phyloP scores from a whole-genome alignment of 2,888 invertebrate genomes.

The Lamellibrachia columna region DNA sequence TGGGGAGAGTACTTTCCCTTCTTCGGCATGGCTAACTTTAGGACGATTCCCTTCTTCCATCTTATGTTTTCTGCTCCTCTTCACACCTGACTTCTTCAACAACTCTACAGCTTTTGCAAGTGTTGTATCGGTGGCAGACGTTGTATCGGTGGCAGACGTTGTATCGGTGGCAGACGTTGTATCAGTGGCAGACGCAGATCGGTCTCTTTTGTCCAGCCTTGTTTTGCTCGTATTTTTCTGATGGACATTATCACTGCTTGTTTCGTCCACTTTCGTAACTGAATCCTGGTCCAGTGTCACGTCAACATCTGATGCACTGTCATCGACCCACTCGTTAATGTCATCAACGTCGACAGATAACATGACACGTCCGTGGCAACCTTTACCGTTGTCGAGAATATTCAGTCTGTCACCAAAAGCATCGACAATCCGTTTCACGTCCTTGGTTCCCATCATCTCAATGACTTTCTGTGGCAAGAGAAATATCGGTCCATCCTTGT shows the following conservation, averaged over 20 bases:
- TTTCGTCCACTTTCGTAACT: not conserved
- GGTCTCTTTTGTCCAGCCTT: not conserved
- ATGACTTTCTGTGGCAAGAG: not conserved
- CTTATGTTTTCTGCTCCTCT: not conserved
- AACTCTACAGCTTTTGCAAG: not conserved
- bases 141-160: too few relatives aligned
- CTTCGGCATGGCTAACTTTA: not conserved
- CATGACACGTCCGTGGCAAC: slow-evolving; percentile 4
- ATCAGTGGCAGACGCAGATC: not conserved
- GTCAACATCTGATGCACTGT: not conserved
- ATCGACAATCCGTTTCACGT: not conserved
- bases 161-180: too few relatives aligned
- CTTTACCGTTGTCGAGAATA: not conserved
- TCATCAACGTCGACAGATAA: not conserved
- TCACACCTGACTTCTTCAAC: not conserved
- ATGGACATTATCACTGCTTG: not conserved
- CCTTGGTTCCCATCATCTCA: not conserved
- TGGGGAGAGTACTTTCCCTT: not conserved
- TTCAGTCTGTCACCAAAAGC: not conserved
- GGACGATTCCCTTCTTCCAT: not conserved
- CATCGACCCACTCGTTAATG: not conserved
- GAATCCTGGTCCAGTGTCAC: not conserved
- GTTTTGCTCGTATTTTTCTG: not conserved
- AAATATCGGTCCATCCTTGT: not conserved
- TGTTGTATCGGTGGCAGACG: not conserved